Conservation (phyloP, 2,797 vertebrate genomes). For the Micrastur ruficollis region DNA sequence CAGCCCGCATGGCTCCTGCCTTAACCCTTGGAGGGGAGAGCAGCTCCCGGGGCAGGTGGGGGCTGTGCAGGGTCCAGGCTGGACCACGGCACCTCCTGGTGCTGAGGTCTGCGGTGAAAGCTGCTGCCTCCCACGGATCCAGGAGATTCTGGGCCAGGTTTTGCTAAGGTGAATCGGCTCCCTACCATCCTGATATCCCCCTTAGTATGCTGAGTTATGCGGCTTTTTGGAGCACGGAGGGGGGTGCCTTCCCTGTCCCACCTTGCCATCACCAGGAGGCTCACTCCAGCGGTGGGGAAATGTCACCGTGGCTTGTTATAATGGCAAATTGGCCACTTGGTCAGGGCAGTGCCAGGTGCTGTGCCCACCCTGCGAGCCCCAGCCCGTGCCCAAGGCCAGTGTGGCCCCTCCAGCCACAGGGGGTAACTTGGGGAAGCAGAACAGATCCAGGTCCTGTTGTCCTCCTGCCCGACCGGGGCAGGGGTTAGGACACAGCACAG, state of each 20-base stretch:
- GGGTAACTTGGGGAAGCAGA: rapidly evolving
- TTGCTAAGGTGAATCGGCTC: neutral
- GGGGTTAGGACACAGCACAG: neutral
- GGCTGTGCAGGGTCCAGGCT: neutral
- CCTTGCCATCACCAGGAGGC: neutral
- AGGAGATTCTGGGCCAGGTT: neutral
- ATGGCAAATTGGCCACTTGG: neutral
- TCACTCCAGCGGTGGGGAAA: neutral
- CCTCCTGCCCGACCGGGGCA: neutral
- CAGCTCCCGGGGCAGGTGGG: rapidly evolving
- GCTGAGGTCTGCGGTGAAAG: neutral
- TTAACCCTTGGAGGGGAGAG: neutral
- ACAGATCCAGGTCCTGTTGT: neutral
- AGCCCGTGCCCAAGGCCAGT: neutral
- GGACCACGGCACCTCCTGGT: neutral
- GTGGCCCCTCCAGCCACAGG: rapidly evolving
- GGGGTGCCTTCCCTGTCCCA: neutral
- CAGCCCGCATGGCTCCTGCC: neutral
- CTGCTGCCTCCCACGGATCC: neutral
- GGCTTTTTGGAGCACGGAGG: neutral
- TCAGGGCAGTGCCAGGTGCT: rapidly evolving
- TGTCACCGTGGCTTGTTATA: rapidly evolving
- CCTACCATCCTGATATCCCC: neutral
- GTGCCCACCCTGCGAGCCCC: neutral
- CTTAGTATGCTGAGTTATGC: rapidly evolving